Evolutionary conservation across 2,113 vertebrate species (phyloP).

Genomic region (Scopus umbretta): DNA sequence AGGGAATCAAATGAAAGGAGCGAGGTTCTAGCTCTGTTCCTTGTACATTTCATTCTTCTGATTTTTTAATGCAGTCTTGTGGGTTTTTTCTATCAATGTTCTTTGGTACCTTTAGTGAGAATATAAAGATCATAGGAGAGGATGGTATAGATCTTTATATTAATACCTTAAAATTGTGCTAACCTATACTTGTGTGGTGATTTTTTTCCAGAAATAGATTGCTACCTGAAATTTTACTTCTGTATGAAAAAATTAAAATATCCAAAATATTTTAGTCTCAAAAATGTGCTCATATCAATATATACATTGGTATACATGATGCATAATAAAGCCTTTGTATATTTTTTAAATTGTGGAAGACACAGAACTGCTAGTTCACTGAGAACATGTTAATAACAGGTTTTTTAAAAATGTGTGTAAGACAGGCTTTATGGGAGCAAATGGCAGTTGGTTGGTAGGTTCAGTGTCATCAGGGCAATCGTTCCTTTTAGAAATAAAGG

Average conservation of each 20-base stretch:
- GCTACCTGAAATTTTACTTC: background rate
- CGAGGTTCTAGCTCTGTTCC: background rate
- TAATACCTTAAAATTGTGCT: background rate
- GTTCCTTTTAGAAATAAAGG: background rate
- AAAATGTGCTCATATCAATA: background rate
- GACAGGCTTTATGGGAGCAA: background rate
- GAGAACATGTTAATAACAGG: background rate
- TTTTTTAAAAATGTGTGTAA: background rate
- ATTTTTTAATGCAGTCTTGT: background rate
- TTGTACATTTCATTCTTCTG: background rate
- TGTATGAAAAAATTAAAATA: background rate
- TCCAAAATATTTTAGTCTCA: background rate
- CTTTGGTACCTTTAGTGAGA: background rate
- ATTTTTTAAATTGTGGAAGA: background rate
- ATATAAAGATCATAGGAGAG: background rate
- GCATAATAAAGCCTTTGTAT: background rate
- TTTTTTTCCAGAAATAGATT: background rate
- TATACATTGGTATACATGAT: background rate
- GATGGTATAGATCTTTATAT: background rate
- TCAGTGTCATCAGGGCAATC: background rate
- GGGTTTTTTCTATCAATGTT: background rate
- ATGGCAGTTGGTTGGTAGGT: background rate
- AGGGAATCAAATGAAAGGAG: background rate
- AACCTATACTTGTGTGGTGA: background rate
- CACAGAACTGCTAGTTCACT: background rate